Conservation (phyloP, 1,140 invertebrate genomes). For the Temnothorax longispinosus region DNA sequence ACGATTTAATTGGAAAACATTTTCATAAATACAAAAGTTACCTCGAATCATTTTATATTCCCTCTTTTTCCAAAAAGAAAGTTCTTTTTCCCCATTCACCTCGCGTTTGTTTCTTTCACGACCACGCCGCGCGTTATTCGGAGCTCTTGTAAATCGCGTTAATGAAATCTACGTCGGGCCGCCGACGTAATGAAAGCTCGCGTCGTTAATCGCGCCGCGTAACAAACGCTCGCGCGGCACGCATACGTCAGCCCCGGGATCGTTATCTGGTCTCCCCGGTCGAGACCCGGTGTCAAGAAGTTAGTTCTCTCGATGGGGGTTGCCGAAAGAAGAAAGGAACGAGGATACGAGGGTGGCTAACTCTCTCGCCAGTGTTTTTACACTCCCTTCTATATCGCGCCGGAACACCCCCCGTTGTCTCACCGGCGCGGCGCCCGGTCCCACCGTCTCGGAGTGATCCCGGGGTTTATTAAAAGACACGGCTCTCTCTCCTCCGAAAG, state of each 20-base stretch:
- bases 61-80: neutral
- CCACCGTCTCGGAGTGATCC: constrained; percentile 58
- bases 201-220: constrained; percentile 64
- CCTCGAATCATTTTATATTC: constrained; percentile 13
- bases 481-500: constrained; percentile 30
- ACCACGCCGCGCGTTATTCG: constrained; percentile 20
- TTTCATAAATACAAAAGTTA: constrained; percentile 7
- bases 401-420: constrained; percentile 69
- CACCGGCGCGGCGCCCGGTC: constrained; percentile 40
- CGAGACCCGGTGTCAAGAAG: constrained; percentile 64
- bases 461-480: constrained; percentile 70
- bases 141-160: constrained; percentile 72
- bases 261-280: constrained; percentile 67
- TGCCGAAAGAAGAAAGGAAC: constrained; percentile 31
- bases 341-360: constrained; percentile 38
- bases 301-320: constrained; percentile 63
- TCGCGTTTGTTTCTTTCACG: neutral
- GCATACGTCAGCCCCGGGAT: constrained; percentile 70
- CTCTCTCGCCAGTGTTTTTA: constrained; percentile 26
- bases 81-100: neutral
- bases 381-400: constrained; percentile 27
- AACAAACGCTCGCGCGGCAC: constrained; percentile 77
- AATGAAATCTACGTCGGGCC: constrained; percentile 72
- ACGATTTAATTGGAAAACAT: neutral
- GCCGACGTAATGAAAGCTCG: constrained; percentile 64